These are phyloP conservation scores for Eilema sororculum DNA, from an alignment of 2,888 invertebrate genomes.

Conservation along the genomic window DNA sequence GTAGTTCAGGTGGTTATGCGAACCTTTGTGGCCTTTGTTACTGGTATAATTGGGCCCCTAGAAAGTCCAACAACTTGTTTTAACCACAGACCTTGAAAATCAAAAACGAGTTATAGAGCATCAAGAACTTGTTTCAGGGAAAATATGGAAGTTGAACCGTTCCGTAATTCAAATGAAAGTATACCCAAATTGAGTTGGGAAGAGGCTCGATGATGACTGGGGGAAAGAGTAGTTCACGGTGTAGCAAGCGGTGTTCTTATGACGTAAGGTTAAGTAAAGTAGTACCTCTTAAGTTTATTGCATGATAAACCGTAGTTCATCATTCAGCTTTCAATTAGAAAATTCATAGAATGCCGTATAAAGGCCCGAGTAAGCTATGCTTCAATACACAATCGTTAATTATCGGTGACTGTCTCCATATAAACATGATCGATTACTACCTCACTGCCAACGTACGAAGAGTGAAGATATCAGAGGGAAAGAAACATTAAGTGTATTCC, in stretches of 20 bases:
- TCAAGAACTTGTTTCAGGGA: neutral
- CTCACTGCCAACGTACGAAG: conserved; percentile 56
- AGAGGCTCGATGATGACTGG: neutral
- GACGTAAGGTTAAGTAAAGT: neutral
- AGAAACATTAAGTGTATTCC: conserved; percentile 84
- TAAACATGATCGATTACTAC: conserved; percentile 78
- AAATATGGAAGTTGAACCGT: no score
- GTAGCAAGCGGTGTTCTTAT: neutral
- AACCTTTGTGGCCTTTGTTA: neutral
- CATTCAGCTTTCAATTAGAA: conserved; percentile 10
- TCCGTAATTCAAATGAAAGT: no score
- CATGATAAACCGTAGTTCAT: neutral
- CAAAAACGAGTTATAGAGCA: neutral
- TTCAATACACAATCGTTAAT: conserved; percentile 63
- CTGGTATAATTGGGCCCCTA: neutral
- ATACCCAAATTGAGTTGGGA: neutral
- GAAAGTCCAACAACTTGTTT: neutral
- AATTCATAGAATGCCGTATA: conserved; percentile 19
- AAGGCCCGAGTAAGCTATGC: conserved; percentile 33
- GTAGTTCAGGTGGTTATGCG: neutral
- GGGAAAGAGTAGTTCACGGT: no score
- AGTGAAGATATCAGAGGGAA: conserved; percentile 79
- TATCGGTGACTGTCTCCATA: conserved; percentile 61
- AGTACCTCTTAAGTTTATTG: neutral
- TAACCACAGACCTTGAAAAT: neutral